These are phyloP conservation scores for Cromileptes altivelis DNA, from an alignment of 2,113 vertebrate species.

Conservation along the genomic window DNA sequence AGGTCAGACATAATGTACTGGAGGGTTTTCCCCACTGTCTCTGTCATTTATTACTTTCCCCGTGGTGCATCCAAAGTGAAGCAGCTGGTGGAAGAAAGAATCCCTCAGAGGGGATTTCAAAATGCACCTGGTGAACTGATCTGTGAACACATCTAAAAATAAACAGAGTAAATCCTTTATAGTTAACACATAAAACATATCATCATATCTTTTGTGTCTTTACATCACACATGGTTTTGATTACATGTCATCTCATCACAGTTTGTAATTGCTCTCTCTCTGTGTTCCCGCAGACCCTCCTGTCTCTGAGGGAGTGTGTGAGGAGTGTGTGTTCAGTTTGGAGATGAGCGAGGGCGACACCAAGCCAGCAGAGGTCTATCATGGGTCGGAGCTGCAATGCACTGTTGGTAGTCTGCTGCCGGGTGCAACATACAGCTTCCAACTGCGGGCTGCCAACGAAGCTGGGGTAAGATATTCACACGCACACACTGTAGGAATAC, in stretches of 20 bases:
- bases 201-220: not conserved
- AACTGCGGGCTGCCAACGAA: constrained; percentile 92
- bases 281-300: constrained; percentile 74
- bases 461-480: constrained; percentile 90
- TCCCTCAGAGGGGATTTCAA: not conserved
- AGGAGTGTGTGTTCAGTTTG: constrained; percentile 91
- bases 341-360: constrained; percentile 91
- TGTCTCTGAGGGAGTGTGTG: constrained; percentile 83
- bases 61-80: constrained; percentile 8
- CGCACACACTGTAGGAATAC: not conserved
- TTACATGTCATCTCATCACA: not conserved
- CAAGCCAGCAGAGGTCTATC: constrained; percentile 89
- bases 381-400: constrained; percentile 91
- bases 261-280: not conserved
- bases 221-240: not conserved
- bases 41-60: constrained; percentile 37
- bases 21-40: constrained; percentile 55
- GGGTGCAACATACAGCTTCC: constrained; percentile 91
- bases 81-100: constrained; percentile 25
- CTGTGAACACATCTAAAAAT: constrained; percentile 3
- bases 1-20: constrained; percentile 58
- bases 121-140: not conserved
- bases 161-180: not conserved
- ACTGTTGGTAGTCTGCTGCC: constrained; percentile 93
- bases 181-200: not conserved